phyloP scores from a whole-genome alignment of 1,140 invertebrate genomes.

The Heliconius melpomene region DNA sequence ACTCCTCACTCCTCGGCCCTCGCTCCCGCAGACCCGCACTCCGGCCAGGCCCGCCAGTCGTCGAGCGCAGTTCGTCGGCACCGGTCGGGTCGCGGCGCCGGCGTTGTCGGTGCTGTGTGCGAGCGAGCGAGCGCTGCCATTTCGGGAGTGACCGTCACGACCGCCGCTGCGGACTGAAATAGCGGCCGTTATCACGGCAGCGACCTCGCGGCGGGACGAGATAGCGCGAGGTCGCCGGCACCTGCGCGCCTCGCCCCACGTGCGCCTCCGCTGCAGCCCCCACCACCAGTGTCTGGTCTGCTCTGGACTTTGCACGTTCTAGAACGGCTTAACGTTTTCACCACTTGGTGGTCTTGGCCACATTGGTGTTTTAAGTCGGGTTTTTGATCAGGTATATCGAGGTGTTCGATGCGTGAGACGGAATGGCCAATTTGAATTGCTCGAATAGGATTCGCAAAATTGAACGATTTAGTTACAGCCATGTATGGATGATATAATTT shows the following conservation, averaged over 20 bases:
- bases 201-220: constrained; percentile 73
- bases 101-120: no score
- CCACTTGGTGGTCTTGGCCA: not conserved
- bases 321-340: constrained; percentile 15
- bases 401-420: not conserved
- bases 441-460: not conserved
- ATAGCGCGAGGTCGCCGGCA: constrained; percentile 78
- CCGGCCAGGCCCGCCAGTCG: constrained; percentile 54
- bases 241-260: constrained; percentile 58
- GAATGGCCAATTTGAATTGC: not conserved
- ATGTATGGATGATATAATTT: not conserved
- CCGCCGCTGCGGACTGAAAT: constrained; percentile 62
- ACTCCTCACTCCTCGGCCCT: constrained; percentile 53
- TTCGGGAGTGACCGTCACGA: constrained; percentile 65
- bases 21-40: constrained; percentile 31
- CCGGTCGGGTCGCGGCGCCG: constrained; percentile 43
- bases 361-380: not conserved
- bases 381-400: constrained; percentile 2
- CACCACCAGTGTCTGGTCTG: constrained; percentile 31
- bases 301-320: constrained; percentile 25
- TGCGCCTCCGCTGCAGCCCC: constrained; percentile 35
- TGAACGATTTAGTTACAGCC: not conserved
- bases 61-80: constrained; percentile 50
- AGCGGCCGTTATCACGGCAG: constrained; percentile 76
- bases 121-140: constrained; percentile 38